Conservation (phyloP, 2,888 invertebrate species). For the Macroteleia sp. region DNA sequence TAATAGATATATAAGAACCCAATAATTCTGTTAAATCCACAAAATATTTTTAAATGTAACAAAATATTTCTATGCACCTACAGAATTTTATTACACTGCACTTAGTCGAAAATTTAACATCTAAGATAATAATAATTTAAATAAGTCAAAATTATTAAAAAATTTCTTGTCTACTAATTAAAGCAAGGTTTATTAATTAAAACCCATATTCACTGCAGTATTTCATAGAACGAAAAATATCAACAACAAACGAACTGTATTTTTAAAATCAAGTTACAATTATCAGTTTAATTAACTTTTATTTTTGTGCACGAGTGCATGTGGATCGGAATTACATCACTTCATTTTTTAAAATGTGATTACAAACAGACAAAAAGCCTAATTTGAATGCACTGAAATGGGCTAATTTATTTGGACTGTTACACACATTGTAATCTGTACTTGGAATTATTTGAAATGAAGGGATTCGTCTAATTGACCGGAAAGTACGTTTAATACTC, state of each 20-base stretch:
- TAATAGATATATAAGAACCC: too few relatives aligned
- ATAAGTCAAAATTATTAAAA: too few relatives aligned
- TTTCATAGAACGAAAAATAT: neutral
- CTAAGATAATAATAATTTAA: too few relatives aligned
- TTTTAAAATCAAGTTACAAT: conserved; percentile 5
- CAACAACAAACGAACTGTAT: neutral
- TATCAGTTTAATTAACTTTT: conserved; percentile 16
- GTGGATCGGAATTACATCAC: neutral
- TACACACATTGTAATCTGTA: conserved; percentile 31
- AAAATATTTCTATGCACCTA: too few relatives aligned
- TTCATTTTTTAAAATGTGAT: conserved; percentile 15
- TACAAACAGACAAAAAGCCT: conserved; percentile 36
- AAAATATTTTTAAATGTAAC: too few relatives aligned
- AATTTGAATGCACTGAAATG: conserved; percentile 33
- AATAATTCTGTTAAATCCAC: too few relatives aligned
- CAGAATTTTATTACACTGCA: too few relatives aligned
- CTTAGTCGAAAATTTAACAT: too few relatives aligned
- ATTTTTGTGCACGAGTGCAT: conserved; percentile 1
- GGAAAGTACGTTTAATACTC: conserved; percentile 55
- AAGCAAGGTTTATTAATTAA: neutral
- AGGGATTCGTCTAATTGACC: conserved; percentile 56
- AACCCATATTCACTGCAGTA: too few relatives aligned
- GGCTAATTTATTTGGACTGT: conserved; percentile 41
- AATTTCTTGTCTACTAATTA: too few relatives aligned
- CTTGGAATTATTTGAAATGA: conserved; percentile 37